These are phyloP conservation scores for Parthenolecanium corni DNA, from an alignment of 2,888 invertebrate species.

Conservation along the genomic window DNA sequence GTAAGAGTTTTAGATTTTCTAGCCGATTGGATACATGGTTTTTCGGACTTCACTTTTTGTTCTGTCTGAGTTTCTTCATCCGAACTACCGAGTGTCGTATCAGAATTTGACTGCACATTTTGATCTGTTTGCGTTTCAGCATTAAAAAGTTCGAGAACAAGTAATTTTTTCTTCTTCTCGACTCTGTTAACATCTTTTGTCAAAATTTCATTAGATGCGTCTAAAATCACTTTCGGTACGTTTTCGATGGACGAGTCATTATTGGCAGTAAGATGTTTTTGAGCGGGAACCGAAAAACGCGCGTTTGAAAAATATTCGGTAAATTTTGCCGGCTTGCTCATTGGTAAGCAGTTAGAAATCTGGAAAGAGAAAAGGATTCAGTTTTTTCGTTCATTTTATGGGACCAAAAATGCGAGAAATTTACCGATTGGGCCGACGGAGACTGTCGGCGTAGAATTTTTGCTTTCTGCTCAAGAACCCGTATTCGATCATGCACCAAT, in stretches of 20 bases:
- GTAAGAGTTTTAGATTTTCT: not conserved
- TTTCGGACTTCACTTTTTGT: too few relatives aligned
- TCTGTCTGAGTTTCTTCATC: not conserved
- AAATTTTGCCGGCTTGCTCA: not conserved
- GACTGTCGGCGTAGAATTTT: slow-evolving; percentile 11
- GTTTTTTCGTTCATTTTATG: too few relatives aligned
- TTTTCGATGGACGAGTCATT: not conserved
- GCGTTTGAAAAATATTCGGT: not conserved
- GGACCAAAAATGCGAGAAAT: too few relatives aligned
- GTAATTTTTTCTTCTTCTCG: not conserved
- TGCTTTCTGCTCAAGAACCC: slow-evolving; percentile 18
- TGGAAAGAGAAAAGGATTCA: not conserved
- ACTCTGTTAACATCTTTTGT: not conserved
- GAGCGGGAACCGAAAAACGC: not conserved
- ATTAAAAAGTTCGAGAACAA: not conserved
- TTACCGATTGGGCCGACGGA: too few relatives aligned
- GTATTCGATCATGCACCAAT: slow-evolving; percentile 12
- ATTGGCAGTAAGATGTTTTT: not conserved
- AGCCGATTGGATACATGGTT: not conserved
- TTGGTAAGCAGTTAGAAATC: not conserved
- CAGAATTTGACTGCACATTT: not conserved
- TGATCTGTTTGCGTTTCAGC: too few relatives aligned
- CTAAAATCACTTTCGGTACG: too few relatives aligned
- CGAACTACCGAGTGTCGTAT: not conserved
- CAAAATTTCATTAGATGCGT: too few relatives aligned